phyloP scores from a whole-genome alignment of 1,140 invertebrate genomes.

The Ericerus pela region DNA sequence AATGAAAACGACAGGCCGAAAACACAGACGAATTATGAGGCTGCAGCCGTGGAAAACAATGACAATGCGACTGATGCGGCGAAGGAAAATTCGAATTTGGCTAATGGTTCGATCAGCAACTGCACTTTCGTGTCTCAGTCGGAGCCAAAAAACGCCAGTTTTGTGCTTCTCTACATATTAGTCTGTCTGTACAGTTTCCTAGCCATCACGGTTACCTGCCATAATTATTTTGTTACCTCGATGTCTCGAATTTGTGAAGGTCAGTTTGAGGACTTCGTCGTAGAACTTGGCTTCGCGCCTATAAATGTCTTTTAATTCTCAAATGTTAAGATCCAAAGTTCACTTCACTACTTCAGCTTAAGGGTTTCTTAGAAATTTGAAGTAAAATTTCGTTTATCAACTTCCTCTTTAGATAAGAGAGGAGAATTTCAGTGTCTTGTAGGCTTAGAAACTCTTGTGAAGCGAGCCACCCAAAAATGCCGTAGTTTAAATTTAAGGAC shows the following conservation, averaged over 20 bases:
- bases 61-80: neutral
- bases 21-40: neutral
- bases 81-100: neutral
- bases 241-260: conserved; percentile 75
- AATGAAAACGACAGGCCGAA: neutral
- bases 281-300: neutral
- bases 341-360: neutral
- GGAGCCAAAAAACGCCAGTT: neutral
- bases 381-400: too few relatives aligned
- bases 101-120: neutral
- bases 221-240: conserved; percentile 84
- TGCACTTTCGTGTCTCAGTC: neutral
- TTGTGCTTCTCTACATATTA: conserved; percentile 53
- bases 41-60: neutral
- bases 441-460: too few relatives aligned
- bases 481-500: too few relatives aligned
- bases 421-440: too few relatives aligned
- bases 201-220: conserved; percentile 77
- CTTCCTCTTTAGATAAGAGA: too few relatives aligned
- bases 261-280: conserved; percentile 30
- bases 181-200: conserved; percentile 81
- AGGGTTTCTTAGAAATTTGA: neutral
- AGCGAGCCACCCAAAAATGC: too few relatives aligned
- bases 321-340: neutral
- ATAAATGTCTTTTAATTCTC: neutral